Evolutionary conservation across 1,140 invertebrate species (phyloP).

Genomic region (Trinorchestia longiramus): DNA sequence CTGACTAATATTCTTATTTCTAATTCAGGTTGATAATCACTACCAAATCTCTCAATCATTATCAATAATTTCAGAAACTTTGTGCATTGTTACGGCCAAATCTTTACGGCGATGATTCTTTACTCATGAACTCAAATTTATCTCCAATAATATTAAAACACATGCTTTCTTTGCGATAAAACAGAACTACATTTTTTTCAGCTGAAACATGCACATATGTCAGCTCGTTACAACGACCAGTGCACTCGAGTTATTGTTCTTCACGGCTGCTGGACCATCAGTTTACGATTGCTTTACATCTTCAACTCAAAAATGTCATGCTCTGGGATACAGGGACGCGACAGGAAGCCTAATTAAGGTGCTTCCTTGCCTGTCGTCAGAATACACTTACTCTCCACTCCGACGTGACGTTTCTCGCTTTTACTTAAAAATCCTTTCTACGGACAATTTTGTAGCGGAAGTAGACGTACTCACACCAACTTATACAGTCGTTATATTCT

Average conservation of each 20-base stretch:
- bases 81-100: no score
- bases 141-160: neutral
- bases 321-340: neutral
- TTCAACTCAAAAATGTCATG: neutral
- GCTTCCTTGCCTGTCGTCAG: neutral
- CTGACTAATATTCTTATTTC: no score
- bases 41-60: no score
- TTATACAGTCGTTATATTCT: neutral
- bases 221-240: neutral
- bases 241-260: neutral
- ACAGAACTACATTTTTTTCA: neutral
- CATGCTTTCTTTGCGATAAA: neutral
- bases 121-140: neutral
- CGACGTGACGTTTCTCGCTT: neutral
- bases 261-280: neutral
- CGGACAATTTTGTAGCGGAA: neutral
- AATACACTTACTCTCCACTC: neutral
- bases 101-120: no score
- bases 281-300: neutral
- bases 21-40: no score
- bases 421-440: neutral
- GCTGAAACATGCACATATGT: neutral
- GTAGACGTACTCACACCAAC: neutral
- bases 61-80: no score
- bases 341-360: slow-evolving; percentile 9